Evolutionary conservation across 2,113 vertebrate genomes (phyloP), one percentile per base, ranked within the genome.

Genomic region (Hemichromis elongatus): DNA sequence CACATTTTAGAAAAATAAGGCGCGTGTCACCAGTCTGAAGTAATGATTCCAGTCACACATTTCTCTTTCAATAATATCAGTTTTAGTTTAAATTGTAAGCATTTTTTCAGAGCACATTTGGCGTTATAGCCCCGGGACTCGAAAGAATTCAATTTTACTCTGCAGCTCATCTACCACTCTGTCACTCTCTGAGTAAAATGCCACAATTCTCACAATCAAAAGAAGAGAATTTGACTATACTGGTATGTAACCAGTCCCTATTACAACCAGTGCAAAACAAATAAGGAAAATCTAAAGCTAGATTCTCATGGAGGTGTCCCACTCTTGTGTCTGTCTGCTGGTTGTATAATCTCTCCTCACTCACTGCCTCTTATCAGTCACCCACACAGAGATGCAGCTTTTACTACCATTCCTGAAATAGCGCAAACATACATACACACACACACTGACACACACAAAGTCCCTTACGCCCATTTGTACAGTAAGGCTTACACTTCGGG

Each of bases 381-480:
- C 89, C 79, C 86, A 89, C 86, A 92, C 92, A 93, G 93, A 92
- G 80, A 8, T 82, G 59, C 91, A 73, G 90, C 83, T 90, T 90
- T 86, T 81, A 78, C 86, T 82, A 79, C 82, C 85, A 83, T 91
- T 94, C 92, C 55, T 45, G 7, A 84, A 59, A 42, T 57, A 68
- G n/a, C 68, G 47, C 52, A 57, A 35, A 35, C 35, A 35, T 9
- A 10, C 52, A 75, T 24, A 80, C 5, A 12, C 52, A 56, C 35
- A 73, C 59, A 83, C 79, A 86, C 37, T 79, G 55, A 80, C 37
- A 56, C 86, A 75, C 84, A 83, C 77, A 90, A 92, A 93, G 90
- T 93, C 93, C 83, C 93, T 94, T 85, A 94, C 84, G 89, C 88
- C 89, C 90, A 92, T 95, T 95, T 96, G 94, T 95, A 94, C 89